Base-by-base conservation (phyloP, 2,888 invertebrate genomes). In the Dascillus cervinus region DNA sequence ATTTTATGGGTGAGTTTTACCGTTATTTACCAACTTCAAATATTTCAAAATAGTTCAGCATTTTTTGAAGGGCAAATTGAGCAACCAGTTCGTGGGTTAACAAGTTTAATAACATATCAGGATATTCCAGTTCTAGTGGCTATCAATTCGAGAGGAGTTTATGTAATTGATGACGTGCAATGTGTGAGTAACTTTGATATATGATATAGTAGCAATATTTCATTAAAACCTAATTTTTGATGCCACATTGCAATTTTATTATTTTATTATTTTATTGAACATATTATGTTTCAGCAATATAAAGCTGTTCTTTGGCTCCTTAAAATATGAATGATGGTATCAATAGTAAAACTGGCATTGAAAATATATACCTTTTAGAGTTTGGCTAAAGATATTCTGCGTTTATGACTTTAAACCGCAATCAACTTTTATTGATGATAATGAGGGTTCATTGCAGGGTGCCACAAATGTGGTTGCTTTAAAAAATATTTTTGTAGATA, bases 41-140 rank as follows among this genome's bases (percentile, higher is more conserved):
- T 8, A 11, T 11, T 26, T 11, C 25, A 5, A 12, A 24, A 12
- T 11, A 90, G 91, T 30, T 84, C 88, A 39, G 92, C 92, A 11
- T 94, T 90, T 69, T 95, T 95, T 66, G 86, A 87, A 69, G 94
- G 92, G 4, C 91, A 92, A 68, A 83, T 95, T 30, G 94, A 95
- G 63, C 87, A 89, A 63, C 92, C 92, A 0, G 82, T 87, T 1
- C 75, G 87, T 31, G 88, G 88, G 26, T 69, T 92, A 36, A 83
- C 85, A 37, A 85, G 88, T 33, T 72, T 91, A 53, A 74, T 91
- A 34, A 86, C 83, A 1, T 85, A 89, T 60, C 84, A 82, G 47
- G 92, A 94, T 60, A 76, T 89, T 44, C 83, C 89, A 3, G 88
- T 96, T 11, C 70, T 87, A 22, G 78, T 94, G 21, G 91, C 87